Evolutionary conservation across 1,140 invertebrate species (phyloP), one percentile per base, ranked within the genome.

Genomic region (Diuraphis noxia): DNA sequence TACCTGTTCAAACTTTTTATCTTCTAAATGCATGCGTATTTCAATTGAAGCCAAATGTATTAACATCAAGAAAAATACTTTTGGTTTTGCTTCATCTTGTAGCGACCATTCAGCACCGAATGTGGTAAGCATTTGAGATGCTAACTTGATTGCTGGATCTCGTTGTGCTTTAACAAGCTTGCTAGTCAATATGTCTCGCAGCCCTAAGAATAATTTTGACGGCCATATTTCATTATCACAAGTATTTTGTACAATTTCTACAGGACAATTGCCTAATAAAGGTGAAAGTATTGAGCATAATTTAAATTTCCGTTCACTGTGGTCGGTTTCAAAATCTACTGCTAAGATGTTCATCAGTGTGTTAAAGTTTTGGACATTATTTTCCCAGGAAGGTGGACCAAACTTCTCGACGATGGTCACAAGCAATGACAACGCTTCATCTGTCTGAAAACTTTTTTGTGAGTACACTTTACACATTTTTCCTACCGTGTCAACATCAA

Each of bases 1-100:
- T 88, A 91, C 89, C 86, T 92, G 91, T 49, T 92, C 85, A 46
- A 92, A 38, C 56, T 93, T 93, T 92, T 96, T 96, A 92, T 97
- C 97, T 93, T 99, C 98, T 79, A 98, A 94, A 93, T 97, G 96
- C 97, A 99, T 98, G 93, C 97, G 95, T 6, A 98, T 96, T 95
- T 99, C 98, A 93, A 99, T 97, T 87, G 97, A 97, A 92, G 96
- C 96, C 36, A 99, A 94, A 94, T 98, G 97, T 90, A 98, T 95
- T 5, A 98, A 94, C 77, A 98, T 94, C 3, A 98, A 94, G 92
- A 98, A 97, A 93, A 98, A 97, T 93, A 96, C 96, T 94, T 96
- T 97, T 91, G 96, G 96, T 92, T 96, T 96, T 84, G 96, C 96
- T 92, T 97, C 96, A 94, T 97, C 96, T 92, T 95, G 95, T 82